A percentile compares a stretch with the other conserved stretches of the same genome.
Conservation (phyloP, 2,113 vertebrate species). For the Tor tambroides region DNA sequence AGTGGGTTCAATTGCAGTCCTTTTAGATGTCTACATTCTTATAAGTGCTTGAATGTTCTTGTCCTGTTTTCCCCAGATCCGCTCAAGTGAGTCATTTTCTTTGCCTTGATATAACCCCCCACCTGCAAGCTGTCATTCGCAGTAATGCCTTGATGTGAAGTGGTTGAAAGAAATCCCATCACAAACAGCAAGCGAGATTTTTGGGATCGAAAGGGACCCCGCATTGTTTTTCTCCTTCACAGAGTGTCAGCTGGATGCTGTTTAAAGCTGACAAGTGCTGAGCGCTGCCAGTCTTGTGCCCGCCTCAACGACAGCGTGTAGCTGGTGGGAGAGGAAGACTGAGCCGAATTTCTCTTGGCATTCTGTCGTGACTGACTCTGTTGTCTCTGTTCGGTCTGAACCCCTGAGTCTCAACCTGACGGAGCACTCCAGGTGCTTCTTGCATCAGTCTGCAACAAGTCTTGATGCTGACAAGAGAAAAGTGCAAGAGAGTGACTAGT, state of each 20-base stretch:
- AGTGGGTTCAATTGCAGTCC: background rate
- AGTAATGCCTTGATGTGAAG: constrained; percentile 7
- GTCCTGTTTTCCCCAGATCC: background rate
- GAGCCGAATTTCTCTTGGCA: constrained; percentile 60
- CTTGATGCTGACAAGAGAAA: constrained; percentile 24
- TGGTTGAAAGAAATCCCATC: constrained; percentile 15
- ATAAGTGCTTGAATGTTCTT: background rate
- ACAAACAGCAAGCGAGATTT: background rate
- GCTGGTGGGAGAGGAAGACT: constrained; percentile 49
- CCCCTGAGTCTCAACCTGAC: constrained; percentile 48
- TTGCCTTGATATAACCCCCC: background rate
- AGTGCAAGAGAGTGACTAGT: constrained; percentile 30
- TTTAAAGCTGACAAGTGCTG: constrained; percentile 56
- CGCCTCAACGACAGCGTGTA: constrained; percentile 45
- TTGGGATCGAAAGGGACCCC: background rate
- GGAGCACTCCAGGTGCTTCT: constrained; percentile 40
- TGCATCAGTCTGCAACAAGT: constrained; percentile 40
- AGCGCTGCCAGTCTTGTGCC: constrained; percentile 40
- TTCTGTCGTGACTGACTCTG: constrained; percentile 56
- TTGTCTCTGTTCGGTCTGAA: constrained; percentile 35
- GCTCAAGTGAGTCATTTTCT: background rate
- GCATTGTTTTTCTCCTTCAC: constrained; percentile 25
- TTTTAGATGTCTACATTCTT: background rate
- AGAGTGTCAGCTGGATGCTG: constrained; percentile 46
- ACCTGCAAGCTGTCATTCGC: background rate